These are phyloP conservation scores for Margaritifera margaritifera DNA, from an alignment of 2,888 invertebrate species.

Conservation along the genomic window DNA sequence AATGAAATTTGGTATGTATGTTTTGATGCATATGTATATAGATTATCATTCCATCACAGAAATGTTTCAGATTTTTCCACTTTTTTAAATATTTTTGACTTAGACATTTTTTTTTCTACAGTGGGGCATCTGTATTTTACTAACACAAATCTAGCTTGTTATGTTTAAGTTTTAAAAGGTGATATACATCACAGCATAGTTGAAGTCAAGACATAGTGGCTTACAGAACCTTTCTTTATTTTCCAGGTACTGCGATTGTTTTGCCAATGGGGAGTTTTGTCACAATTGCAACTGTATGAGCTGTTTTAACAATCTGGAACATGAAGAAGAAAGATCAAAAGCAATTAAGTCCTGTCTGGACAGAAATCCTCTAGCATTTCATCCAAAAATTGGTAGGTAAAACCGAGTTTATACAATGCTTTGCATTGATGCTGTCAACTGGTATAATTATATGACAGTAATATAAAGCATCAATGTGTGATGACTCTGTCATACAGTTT, in stretches of 20 bases:
- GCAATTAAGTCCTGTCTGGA: slow-evolving; percentile 96
- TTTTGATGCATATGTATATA: too few relatives aligned
- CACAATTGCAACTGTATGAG: slow-evolving; percentile 97
- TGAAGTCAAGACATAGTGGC: not conserved
- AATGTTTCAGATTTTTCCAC: too few relatives aligned
- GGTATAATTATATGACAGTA: too few relatives aligned
- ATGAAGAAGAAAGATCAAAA: slow-evolving; percentile 93
- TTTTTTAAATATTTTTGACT: too few relatives aligned
- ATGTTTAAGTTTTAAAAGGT: not conserved
- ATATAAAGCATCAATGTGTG: too few relatives aligned
- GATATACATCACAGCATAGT: too few relatives aligned
- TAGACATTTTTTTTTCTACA: too few relatives aligned
- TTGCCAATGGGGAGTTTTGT: slow-evolving; percentile 99
- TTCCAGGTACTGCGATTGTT: slow-evolving; percentile 93
- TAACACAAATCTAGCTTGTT: not conserved
- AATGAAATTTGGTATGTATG: too few relatives aligned
- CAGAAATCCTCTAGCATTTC: slow-evolving; percentile 97
- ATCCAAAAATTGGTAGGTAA: slow-evolving; percentile 91
- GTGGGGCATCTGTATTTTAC: not conserved
- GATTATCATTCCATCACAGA: too few relatives aligned
- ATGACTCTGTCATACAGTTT: too few relatives aligned
- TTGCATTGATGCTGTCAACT: too few relatives aligned
- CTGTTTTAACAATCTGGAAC: slow-evolving; percentile 95
- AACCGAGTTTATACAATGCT: too few relatives aligned
- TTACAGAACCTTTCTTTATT: slow-evolving; percentile 3